Evolutionary conservation across 2,888 invertebrate species (phyloP).

Genomic region (Galerucella nymphaeae): DNA sequence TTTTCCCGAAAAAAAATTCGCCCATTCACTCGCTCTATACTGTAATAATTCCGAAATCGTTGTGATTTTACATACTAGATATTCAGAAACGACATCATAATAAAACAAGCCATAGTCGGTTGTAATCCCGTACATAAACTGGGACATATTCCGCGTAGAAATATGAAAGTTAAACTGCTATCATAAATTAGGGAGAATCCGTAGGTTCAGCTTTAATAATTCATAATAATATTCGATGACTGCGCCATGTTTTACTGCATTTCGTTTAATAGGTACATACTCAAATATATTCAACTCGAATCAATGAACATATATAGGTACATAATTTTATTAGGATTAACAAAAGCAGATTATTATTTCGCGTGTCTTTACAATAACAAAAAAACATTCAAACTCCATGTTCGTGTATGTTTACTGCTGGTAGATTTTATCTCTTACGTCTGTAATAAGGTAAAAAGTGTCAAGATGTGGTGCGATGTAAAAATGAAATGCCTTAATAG

Average conservation of each 20-base stretch:
- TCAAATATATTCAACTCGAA: too few species aligned
- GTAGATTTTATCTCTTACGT: slow-evolving; percentile 18
- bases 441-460: slow-evolving; percentile 19
- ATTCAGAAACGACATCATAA: slow-evolving; percentile 31
- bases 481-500: slow-evolving; percentile 11
- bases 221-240: slow-evolving; percentile 26
- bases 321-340: neutral
- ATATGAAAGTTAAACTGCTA: slow-evolving; percentile 34
- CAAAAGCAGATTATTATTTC: neutral
- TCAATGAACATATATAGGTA: neutral
- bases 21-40: neutral
- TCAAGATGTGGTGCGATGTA: slow-evolving; percentile 16
- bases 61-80: slow-evolving; percentile 31
- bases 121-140: slow-evolving; percentile 27
- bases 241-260: slow-evolving; percentile 13
- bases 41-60: slow-evolving; percentile 25
- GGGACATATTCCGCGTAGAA: slow-evolving; percentile 24
- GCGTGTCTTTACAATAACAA: neutral
- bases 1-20: slow-evolving; percentile 15
- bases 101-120: slow-evolving; percentile 29
- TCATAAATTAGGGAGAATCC: slow-evolving; percentile 26
- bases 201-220: slow-evolving; percentile 18
- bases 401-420: slow-evolving; percentile 24
- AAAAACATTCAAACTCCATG: neutral
- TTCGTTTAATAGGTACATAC: too few species aligned